phyloP scores from a whole-genome alignment of 2,888 invertebrate genomes.

The Pemphredon lugubris region DNA sequence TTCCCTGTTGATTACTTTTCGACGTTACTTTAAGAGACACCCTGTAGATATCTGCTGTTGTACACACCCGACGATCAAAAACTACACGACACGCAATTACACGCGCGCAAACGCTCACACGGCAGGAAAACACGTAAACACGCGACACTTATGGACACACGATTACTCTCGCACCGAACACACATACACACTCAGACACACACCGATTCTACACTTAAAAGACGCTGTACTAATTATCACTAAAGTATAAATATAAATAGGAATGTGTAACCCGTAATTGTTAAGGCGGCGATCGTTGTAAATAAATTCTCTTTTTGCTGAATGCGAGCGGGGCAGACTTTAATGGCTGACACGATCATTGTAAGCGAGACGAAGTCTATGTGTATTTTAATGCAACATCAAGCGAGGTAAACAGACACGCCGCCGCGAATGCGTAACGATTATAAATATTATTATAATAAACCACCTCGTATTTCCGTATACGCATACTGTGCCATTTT shows the following conservation, averaged over 20 bases:
- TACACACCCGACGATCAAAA: slow-evolving; percentile 63
- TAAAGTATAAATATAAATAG: slow-evolving; percentile 75
- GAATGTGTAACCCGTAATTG: slow-evolving; percentile 73
- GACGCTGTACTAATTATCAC: slow-evolving; percentile 71
- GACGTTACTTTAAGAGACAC: slow-evolving; percentile 68
- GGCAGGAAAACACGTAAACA: slow-evolving; percentile 17
- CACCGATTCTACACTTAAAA: slow-evolving; percentile 49
- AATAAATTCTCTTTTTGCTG: slow-evolving; percentile 67
- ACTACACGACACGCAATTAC: slow-evolving; percentile 33
- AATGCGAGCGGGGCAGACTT: slow-evolving; percentile 34
- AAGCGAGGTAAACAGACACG: slow-evolving; percentile 59
- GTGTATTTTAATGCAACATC: slow-evolving; percentile 45
- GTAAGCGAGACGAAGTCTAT: slow-evolving; percentile 1
- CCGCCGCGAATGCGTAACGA: slow-evolving; percentile 76
- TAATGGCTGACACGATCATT: not conserved
- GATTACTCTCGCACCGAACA: too few species aligned
- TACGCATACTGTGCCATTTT: slow-evolving; percentile 52
- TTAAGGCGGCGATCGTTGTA: slow-evolving; percentile 77
- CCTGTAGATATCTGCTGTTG: slow-evolving; percentile 76
- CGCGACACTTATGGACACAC: not conserved
- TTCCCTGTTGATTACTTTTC: slow-evolving; percentile 74
- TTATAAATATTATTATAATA: slow-evolving; percentile 80
- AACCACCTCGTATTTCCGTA: slow-evolving; percentile 81
- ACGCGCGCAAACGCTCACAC: slow-evolving; percentile 33
- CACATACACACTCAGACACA: slow-evolving; percentile 39